Evolutionary conservation across 92 coral and sea anemone species (phyloP), one percentile per base, ranked within the genome.

Genomic region (Palythoa caribaeorum): DNA sequence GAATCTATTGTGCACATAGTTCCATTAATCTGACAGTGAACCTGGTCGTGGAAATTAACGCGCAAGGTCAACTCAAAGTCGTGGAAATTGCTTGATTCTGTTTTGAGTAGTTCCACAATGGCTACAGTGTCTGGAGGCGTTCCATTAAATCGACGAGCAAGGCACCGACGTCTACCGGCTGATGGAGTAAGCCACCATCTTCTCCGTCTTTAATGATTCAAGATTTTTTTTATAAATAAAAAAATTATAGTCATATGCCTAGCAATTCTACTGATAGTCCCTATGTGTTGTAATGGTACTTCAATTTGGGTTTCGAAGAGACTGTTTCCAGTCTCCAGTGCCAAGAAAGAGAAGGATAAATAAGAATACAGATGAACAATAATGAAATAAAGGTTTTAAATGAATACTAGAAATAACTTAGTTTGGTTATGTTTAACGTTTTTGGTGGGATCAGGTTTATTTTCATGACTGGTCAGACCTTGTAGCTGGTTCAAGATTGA

Each of bases 51-150:
- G 53, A 62, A 62, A 47, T 16, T 10, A 37, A 79, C 37, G 37
- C 84, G 84, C 72, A 79, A 36, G 36, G 35, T 48, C 12, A 59
- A 44, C 84, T 79, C 84, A 44, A 79, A 79, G 3, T 79, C 55
- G 53, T 79, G 84, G 72, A 79, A 79, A 5, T 79, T 60, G 55
- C 37, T 57, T 16, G 71, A 13, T 38, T 71, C 71, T 9, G 71
- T 79, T 54, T 5, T 79, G 14, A 79, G 71, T 4, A 79, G 71
- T 15, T 79, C 71, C 71, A 79, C 63, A 12, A 79, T 16, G 13
- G 84, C 84, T 10, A 79, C 84, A 36, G 84, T 79, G 52, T 79
- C 84, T 15, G 72, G 84, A n/a, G 84, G 71, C 44, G 72, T 79
- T 12, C 72, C 84, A 3, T 52, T 60, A 38, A 79, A 79, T 20